Evolutionary conservation across 64 coral and sea anemone genomes (phyloP), one percentile per base, ranked within the genome.

Genomic region (Pocillopora verrucosa): DNA sequence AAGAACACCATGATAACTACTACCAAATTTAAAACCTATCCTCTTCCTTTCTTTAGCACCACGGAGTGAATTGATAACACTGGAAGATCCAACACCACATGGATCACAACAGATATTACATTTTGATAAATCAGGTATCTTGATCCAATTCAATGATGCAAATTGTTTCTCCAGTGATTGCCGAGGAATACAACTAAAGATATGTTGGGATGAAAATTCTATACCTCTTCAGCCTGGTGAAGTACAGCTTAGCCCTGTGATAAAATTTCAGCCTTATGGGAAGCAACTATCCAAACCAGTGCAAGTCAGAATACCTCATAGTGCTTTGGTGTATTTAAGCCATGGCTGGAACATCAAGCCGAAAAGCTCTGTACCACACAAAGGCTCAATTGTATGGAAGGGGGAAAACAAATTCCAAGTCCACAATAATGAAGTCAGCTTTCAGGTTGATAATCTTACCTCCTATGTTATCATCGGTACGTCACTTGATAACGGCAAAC

Each of bases 191-290:
- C 60, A 22, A 69, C 19, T 57, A 60, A 16, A 57, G 60, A 38
- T 56, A 61, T 79, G 83, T 19, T 80, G 90, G 76, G 56, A 34
- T 57, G 70, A 14, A 72, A 12, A 41, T 51, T 11, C 64, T 60
- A 6, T 79, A 16, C 73, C 17, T 17, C 60, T 69, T 6, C 25
- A 61, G 73, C 10, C 57, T 41, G 38, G 58, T 65, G 84, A 92
- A 79, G 73, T 92, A 19, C 73, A 72, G 36, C 90, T 92, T 20
- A 92, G 90, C 59, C 90, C 90, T 16, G 22, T 80, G 1, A 87
- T 92, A 24, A 76, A 80, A 68, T 72, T 92, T 79, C 76, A 87
- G 37, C 61, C 82, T 36, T 41, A 56, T 72, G 83, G 26, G 2
- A n/a, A 16, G 20, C 36, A 80, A n/a, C 37, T 72, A 4, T 19